These are phyloP conservation scores for Phrynosoma blainvillii DNA, from an alignment of 2,113 vertebrate genomes.

Conservation along the genomic window DNA sequence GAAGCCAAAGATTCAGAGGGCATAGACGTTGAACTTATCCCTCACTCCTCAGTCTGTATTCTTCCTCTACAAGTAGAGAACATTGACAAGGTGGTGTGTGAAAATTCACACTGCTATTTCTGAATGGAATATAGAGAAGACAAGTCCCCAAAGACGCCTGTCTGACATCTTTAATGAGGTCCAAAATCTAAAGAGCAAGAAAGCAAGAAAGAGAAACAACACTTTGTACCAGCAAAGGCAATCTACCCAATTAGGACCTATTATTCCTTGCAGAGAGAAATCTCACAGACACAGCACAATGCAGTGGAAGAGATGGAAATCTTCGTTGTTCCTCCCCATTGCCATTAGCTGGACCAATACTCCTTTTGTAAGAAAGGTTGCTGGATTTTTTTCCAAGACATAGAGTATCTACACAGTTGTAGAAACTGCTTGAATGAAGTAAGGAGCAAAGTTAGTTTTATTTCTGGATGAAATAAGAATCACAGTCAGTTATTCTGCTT, in stretches of 20 bases:
- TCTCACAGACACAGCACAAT: conserved; percentile 53
- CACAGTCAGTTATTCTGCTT: conserved; percentile 16
- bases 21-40: conserved; percentile 36
- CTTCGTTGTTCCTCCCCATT: conserved; percentile 24
- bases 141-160: conserved; percentile 47
- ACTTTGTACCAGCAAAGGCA: conserved; percentile 49
- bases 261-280: conserved; percentile 62
- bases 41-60: conserved; percentile 27
- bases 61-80: conserved; percentile 26
- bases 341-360: conserved; percentile 39
- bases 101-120: background rate
- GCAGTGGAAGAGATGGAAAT: background rate
- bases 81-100: conserved; percentile 32
- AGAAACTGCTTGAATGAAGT: conserved; percentile 2
- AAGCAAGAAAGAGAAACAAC: conserved; percentile 43
- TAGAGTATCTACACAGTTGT: conserved; percentile 12
- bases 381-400: conserved; percentile 45
- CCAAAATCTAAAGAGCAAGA: conserved; percentile 54
- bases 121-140: conserved; percentile 23
- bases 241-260: conserved; percentile 67
- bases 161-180: conserved; percentile 58
- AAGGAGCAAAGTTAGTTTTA: background rate
- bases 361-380: conserved; percentile 59
- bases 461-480: background rate
- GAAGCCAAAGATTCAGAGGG: background rate